phyloP scores from a whole-genome alignment of 2,888 invertebrate species.

The Caenorhabditis sp. region DNA sequence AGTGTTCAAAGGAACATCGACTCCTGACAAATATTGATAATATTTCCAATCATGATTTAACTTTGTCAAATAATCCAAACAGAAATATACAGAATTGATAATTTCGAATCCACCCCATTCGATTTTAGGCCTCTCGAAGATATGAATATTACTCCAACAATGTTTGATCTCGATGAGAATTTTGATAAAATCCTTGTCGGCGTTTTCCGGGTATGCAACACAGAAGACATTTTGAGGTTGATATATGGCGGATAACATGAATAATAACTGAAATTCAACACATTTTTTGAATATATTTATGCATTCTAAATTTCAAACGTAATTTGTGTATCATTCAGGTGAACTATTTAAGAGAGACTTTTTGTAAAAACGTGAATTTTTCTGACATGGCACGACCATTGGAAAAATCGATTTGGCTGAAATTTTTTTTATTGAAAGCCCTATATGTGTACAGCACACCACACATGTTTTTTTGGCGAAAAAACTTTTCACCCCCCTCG shows the following conservation, averaged over 20 bases:
- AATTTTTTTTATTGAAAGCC: too few species aligned
- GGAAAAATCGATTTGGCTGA: too few species aligned
- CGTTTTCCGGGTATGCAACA: conserved; percentile 55
- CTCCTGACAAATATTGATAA: conserved; percentile 48
- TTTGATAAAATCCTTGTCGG: conserved; percentile 42
- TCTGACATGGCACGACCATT: too few species aligned
- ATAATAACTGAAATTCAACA: conserved; percentile 46
- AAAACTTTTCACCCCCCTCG: too few species aligned
- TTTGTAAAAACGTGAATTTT: too few species aligned
- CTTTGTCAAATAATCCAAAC: conserved; percentile 36
- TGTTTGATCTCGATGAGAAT: conserved; percentile 37
- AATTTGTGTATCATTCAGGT: too few species aligned
- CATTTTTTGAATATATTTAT: background rate
- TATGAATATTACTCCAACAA: conserved; percentile 59
- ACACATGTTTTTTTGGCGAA: too few species aligned
- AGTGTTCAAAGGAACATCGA: conserved; percentile 47
- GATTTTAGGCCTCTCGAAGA: conserved; percentile 52
- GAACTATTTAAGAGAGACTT: too few species aligned
- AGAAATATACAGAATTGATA: conserved; percentile 42
- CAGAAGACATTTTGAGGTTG: conserved; percentile 66
- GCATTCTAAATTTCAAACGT: too few species aligned
- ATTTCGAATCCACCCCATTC: conserved; percentile 48
- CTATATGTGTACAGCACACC: too few species aligned
- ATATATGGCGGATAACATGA: conserved; percentile 58
- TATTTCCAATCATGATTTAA: conserved; percentile 39